Percentiles rank a stretch among this genome's conserved stretches.
Evolutionary conservation across 1,140 invertebrate species (phyloP).

Genomic region (Neodiprion virginianus): DNA sequence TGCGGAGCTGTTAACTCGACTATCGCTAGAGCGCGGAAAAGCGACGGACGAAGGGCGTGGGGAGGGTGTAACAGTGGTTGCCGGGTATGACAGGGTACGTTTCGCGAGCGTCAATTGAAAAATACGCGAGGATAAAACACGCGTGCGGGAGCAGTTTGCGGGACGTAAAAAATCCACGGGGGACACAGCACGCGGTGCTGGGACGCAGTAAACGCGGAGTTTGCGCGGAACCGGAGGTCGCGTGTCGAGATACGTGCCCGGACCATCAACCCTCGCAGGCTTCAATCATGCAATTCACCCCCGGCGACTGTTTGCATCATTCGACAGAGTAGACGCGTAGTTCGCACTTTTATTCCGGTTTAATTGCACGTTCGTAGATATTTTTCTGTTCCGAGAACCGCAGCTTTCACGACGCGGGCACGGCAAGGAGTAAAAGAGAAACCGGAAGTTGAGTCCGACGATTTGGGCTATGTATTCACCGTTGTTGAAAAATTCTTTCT

Average conservation of each 20-base stretch:
- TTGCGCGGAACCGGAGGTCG: not conserved
- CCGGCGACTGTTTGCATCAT: conserved; percentile 3
- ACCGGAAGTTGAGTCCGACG: not conserved
- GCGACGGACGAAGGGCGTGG: conserved; percentile 8
- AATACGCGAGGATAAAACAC: conserved; percentile 10
- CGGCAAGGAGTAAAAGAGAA: not conserved
- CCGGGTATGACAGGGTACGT: conserved; percentile 3
- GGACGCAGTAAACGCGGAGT: not conserved
- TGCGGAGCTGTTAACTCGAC: too few species aligned
- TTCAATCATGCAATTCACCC: conserved; percentile 11
- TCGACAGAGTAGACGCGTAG: not conserved
- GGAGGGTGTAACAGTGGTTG: not conserved
- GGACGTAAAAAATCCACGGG: conserved; percentile 13
- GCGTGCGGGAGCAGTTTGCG: conserved; percentile 13
- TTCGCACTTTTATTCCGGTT: not conserved
- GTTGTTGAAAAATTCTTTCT: too few species aligned
- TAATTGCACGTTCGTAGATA: not conserved
- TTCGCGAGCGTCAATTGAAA: conserved; percentile 1
- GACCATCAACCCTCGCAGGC: not conserved
- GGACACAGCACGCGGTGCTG: not conserved
- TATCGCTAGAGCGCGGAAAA: conserved; percentile 14
- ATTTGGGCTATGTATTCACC: too few species aligned
- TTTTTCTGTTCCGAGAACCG: not conserved
- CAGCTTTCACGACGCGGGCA: not conserved
- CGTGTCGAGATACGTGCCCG: not conserved